Evolutionary conservation across 2,797 vertebrate species (phyloP).

Genomic region (Phalanger gymnotis): DNA sequence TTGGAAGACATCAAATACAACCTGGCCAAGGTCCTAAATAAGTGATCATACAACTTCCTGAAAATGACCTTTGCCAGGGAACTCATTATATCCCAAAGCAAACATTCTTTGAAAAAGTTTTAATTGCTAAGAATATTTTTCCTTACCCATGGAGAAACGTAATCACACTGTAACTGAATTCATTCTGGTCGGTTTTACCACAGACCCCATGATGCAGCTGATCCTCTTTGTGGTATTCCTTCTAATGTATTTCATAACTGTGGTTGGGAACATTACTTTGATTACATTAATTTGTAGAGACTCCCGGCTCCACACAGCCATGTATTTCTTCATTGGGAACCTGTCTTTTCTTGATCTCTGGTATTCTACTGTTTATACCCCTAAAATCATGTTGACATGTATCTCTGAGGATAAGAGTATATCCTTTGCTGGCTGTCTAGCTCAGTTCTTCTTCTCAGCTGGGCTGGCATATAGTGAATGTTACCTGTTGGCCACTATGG

Average conservation of each 20-base stretch:
- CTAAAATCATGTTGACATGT: conserved; percentile 73
- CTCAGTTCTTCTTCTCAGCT: conserved; percentile 77
- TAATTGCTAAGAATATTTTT: background rate
- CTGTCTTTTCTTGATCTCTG: conserved; percentile 78
- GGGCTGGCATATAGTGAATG: conserved; percentile 71
- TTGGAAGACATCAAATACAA: background rate
- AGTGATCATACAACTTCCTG: background rate
- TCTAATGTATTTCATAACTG: conserved; percentile 62
- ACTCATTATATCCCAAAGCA: background rate
- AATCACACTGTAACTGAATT: conserved; percentile 61
- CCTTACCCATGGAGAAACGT: background rate
- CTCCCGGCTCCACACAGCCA: conserved; percentile 66
- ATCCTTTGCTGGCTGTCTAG: conserved; percentile 73
- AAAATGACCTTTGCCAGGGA: background rate
- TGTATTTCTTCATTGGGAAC: conserved; percentile 80
- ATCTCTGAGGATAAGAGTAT: conserved; percentile 73
- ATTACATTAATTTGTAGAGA: conserved; percentile 62
- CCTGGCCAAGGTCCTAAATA: no score
- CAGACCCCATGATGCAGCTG: conserved; percentile 47
- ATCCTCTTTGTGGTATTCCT: conserved; percentile 76
- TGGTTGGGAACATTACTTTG: conserved; percentile 71
- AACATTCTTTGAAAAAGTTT: background rate
- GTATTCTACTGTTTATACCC: conserved; percentile 75
- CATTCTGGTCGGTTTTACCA: conserved; percentile 77
- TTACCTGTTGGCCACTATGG: conserved; percentile 75